These are phyloP conservation scores for Mesocentrotus franciscanus DNA, from an alignment of 53 echinoderm and acorn worm genomes.

Conservation along the genomic window DNA sequence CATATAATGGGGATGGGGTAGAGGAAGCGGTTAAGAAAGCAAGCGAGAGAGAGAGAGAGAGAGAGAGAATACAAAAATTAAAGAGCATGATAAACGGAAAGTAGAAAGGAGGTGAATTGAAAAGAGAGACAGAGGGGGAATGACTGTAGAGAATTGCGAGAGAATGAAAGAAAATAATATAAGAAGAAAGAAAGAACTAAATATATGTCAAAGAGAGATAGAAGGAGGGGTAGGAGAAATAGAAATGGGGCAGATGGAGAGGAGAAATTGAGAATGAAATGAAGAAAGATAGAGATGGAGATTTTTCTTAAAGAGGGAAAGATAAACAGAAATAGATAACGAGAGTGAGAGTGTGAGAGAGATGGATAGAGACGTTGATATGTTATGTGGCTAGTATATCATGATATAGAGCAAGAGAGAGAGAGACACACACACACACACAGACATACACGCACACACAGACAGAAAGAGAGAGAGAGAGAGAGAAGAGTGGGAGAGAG, in stretches of 20 bases:
- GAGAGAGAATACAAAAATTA: no score
- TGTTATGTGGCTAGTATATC: no score
- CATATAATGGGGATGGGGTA: background rate
- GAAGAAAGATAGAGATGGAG: background rate
- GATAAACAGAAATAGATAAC: background rate
- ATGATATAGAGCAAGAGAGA: background rate
- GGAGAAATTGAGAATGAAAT: background rate
- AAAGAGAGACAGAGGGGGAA: no score
- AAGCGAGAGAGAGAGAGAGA: background rate
- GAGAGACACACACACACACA: background rate
- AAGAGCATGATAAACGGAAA: no score
- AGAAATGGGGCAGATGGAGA: background rate
- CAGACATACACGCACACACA: background rate
- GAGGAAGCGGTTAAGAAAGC: background rate
- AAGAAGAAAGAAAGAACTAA: background rate
- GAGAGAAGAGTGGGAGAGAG: background rate
- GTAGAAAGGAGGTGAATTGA: background rate
- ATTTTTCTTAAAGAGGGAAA: background rate
- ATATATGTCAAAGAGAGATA: background rate
- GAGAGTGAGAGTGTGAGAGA: background rate
- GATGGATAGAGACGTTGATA: no score
- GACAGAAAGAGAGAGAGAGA: background rate
- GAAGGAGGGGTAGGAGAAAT: background rate
- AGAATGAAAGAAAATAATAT: background rate
- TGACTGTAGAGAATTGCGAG: background rate